Evolutionary conservation across 30 jellyfish, hydroid and myxozoan species (phyloP).

Genomic region (Turritopsis rubra): DNA sequence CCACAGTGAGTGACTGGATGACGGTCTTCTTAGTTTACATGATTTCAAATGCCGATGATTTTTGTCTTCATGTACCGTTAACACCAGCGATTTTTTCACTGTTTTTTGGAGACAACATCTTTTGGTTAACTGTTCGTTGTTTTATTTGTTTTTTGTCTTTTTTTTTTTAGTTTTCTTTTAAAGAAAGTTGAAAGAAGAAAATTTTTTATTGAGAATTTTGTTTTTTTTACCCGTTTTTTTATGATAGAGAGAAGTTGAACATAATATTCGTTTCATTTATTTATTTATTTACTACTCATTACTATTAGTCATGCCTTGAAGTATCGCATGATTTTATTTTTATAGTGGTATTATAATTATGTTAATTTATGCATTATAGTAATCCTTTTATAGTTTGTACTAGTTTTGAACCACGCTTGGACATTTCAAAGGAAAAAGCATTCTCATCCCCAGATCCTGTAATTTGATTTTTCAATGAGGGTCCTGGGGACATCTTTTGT

Average conservation of each 20-base stretch:
- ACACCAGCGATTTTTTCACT: background rate
- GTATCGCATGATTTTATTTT: background rate
- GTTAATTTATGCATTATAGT: conserved; percentile 15
- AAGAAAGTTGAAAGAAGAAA: background rate
- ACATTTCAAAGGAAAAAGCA: background rate
- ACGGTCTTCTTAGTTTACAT: background rate
- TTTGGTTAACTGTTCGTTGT: background rate
- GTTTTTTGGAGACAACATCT: background rate
- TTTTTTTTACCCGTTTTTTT: conserved; percentile 14
- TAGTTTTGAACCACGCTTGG: background rate
- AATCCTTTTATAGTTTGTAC: background rate
- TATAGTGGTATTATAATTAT: conserved; percentile 16
- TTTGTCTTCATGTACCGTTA: too few species aligned
- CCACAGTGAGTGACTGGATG: background rate
- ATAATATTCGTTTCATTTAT: conserved; percentile 21
- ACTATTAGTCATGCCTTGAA: conserved; percentile 14
- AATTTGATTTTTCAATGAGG: background rate
- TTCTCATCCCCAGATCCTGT: background rate
- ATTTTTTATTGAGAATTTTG: background rate
- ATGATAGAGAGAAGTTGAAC: conserved; percentile 26
- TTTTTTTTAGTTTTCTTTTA: background rate
- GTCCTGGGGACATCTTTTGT: background rate
- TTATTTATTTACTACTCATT: conserved; percentile 22
- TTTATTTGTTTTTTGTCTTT: background rate
- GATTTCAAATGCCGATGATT: too few species aligned